Base-by-base conservation (phyloP, 2,113 vertebrate genomes). In the Sinocyclocheilus rhinocerous region DNA sequence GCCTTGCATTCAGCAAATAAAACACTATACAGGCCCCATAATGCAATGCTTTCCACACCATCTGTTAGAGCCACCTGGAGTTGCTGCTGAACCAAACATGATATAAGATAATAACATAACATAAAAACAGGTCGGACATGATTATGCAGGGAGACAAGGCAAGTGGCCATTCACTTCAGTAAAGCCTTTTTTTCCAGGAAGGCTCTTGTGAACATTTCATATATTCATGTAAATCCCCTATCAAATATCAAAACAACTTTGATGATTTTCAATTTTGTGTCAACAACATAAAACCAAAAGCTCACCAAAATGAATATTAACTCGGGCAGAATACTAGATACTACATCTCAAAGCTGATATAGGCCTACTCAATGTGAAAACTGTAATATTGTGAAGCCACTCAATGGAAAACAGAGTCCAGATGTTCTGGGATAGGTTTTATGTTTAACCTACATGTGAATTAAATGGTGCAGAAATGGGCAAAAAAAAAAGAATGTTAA, bases 141-240 rank as follows among this genome's bases (percentile, higher is more conserved):
- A 84, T 78, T 80, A 83, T 84, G 84, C 81, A 77, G n/a, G 61
- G 48, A 50, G 57, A 75, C 79, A 24, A 87, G 42, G 76, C 81
- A 83, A 89, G 85, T 82, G 76, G 76, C 76, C 77, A 81, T 78
- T 84, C 85, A 84, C 73, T 85, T 48, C 59, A 83, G 77, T 85
- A 76, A 69, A 86, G 52, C 72, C 4, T 86, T 87, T 87, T 33
- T 45, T 84, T 82, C 81, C 87, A 87, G 82, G 76, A 83, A 39
- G 33, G 76, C 61, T 26, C 79, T 69, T 67, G 61, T 55, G 86
- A 85, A 76, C 80, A 81, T 70, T 10, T 69, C 59, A 36, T 29
- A 65, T 88, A 86, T 80, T 65, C 26, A 81, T 84, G 20, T 29
- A 18, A 76, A 2, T 39, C 42, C 18, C 52, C 59, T 69, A 69